Conservation (phyloP, 2,888 invertebrate species). For the Dryococelus australis region DNA sequence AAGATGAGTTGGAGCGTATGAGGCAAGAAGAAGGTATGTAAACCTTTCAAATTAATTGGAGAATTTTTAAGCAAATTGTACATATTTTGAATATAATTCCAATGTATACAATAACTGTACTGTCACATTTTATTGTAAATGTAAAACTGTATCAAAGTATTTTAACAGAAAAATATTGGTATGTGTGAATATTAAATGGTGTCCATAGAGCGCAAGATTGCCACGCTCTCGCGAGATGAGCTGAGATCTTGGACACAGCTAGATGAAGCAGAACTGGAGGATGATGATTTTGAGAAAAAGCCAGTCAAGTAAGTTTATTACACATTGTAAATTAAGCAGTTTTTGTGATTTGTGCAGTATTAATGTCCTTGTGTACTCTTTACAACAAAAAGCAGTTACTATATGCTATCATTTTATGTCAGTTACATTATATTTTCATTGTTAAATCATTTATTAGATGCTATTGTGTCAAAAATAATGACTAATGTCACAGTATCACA, state of each 20-base stretch:
- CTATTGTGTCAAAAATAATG: too few relatives aligned
- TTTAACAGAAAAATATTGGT: too few relatives aligned
- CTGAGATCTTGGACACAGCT: conserved; percentile 64
- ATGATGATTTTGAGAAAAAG: conserved; percentile 58
- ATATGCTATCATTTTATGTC: too few relatives aligned
- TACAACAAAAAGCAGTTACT: not conserved
- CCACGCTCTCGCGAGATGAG: conserved; percentile 73
- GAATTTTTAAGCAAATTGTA: not conserved
- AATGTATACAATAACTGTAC: too few relatives aligned
- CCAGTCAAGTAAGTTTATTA: conserved; percentile 52
- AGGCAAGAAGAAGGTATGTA: conserved; percentile 82
- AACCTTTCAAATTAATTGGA: not conserved
- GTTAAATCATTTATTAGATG: too few relatives aligned
- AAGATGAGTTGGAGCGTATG: conserved; percentile 92
- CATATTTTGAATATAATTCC: too few relatives aligned
- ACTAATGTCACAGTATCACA: too few relatives aligned
- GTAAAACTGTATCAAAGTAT: too few relatives aligned
- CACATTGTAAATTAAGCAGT: not conserved
- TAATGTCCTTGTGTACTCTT: conserved; percentile 52
- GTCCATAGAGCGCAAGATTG: conserved; percentile 77
- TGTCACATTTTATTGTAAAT: too few relatives aligned
- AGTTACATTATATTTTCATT: too few relatives aligned
- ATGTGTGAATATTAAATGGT: conserved; percentile 11
- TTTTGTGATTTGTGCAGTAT: conserved; percentile 51
- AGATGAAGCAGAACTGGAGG: conserved; percentile 64